A percentile compares a stretch with the other conserved stretches of the same genome.
Evolutionary conservation across 2,797 vertebrate species (phyloP).

Genomic region (Bovichtus diacanthus): DNA sequence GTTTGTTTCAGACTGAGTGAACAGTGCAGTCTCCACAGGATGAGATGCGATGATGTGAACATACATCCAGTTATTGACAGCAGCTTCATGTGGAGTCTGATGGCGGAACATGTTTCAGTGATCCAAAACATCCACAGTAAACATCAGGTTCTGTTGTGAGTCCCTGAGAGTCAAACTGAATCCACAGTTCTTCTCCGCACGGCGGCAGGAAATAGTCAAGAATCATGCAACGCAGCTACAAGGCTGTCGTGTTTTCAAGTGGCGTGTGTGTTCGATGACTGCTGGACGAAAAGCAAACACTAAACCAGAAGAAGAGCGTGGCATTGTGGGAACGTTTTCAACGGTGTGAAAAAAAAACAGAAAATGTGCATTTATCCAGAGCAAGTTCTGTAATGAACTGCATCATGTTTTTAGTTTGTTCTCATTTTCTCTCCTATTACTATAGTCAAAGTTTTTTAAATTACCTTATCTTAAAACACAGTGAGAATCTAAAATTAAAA

Average conservation of each 20-base stretch:
- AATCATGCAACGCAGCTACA: neutral
- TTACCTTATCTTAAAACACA: neutral
- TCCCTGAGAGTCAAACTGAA: no score
- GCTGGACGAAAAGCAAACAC: neutral
- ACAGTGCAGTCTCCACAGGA: neutral
- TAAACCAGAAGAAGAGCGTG: fast-evolving
- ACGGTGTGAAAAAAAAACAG: neutral
- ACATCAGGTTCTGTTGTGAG: neutral
- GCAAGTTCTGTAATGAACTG: neutral
- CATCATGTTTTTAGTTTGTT: neutral
- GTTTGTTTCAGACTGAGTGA: neutral
- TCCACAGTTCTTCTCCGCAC: neutral
- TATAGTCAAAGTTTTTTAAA: neutral
- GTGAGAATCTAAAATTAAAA: neutral
- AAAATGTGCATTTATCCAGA: neutral
- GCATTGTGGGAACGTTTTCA: neutral
- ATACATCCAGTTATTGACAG: neutral
- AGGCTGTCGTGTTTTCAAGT: neutral
- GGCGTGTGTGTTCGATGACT: neutral
- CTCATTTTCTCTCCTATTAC: neutral
- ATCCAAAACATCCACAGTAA: neutral
- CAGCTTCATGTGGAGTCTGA: neutral
- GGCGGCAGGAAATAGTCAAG: neutral
- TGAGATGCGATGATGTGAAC: neutral
- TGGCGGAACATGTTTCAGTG: neutral